Evolutionary conservation across 2,113 vertebrate species (phyloP).

Genomic region (Malurus melanocephalus): DNA sequence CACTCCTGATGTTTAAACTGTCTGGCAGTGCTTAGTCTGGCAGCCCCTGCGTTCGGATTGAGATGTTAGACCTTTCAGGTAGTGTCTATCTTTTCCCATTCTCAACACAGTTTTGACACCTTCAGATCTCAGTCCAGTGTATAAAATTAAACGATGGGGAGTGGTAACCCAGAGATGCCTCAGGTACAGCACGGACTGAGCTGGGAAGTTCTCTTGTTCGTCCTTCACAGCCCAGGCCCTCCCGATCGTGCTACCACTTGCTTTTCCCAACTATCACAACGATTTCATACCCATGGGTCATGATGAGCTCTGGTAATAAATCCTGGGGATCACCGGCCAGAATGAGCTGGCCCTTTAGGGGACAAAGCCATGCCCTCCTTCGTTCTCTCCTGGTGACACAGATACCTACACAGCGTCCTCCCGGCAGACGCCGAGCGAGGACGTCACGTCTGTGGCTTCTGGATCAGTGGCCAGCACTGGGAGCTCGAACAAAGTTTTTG

Average conservation of each 20-base stretch:
- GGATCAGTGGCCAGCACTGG: not conserved
- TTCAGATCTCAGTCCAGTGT: not conserved
- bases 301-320: not conserved
- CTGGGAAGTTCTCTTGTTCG: not conserved
- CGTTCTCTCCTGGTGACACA: not conserved
- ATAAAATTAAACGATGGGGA: not conserved
- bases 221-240: not conserved
- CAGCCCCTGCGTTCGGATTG: not conserved
- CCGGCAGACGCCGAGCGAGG: rapidly evolving
- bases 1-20: not conserved
- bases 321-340: too few relatives aligned
- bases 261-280: not conserved
- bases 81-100: rapidly evolving
- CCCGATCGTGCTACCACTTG: rapidly evolving
- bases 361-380: not conserved
- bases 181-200: rapidly evolving
- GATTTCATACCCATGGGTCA: not conserved
- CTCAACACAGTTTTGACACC: not conserved
- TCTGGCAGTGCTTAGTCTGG: too few relatives aligned
- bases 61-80: not conserved
- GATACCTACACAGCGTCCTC: rapidly evolving
- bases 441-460: rapidly evolving
- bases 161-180: not conserved
- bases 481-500: not conserved
- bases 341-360: not conserved